Evolutionary conservation across 1,140 invertebrate genomes (phyloP), one percentile per base, ranked within the genome.

Genomic region (Eubasilissa regina): DNA sequence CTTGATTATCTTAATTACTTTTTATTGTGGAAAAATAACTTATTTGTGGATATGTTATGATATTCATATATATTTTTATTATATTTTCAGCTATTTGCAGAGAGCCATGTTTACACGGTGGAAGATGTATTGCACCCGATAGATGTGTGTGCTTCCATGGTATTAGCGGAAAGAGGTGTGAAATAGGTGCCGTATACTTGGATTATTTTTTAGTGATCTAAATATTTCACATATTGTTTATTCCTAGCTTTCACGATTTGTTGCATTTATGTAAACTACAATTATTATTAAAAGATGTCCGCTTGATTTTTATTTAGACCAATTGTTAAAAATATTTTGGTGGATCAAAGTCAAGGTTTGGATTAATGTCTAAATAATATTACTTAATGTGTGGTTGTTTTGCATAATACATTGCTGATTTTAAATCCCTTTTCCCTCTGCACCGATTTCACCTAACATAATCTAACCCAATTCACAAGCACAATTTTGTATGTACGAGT

Each of bases 111-210:
- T 87, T 94, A 70, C 96, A 97, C 87, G 95, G 95, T 45, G 96
- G 96, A 9, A 88, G 94, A 78, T 97, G 96, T 85, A 94, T 97
- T 70, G 95, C 95, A 6, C 94, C 94, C 3, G 94, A 97, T 87
- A 88, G 95, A 44, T 97, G 96, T 86, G 94, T 95, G 0, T 97
- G 96, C 85, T 91, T 95, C 48, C 96, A 96, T 85, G 96, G 96
- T 0, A 95, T 94, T 80, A 95, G 94, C 1, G 96, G 96, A 19
- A 91, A 92, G 80, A 89, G 92, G 66, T 97, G 96, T 86, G 95
- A 97, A 88, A 94, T 93, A 83, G 95, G 94, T 92, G 72, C n/a
- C 4, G 48, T 73, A 17, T 19, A n/a, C 8, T 68, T 68, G n/a
- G 48, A 15, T 51, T 51, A 13, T 51, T 51, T 51, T 51, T 51